A percentile compares a stretch with the other conserved stretches of the same genome.
phyloP scores from a whole-genome alignment of 2,113 vertebrate genomes.

The Prinia subflava region DNA sequence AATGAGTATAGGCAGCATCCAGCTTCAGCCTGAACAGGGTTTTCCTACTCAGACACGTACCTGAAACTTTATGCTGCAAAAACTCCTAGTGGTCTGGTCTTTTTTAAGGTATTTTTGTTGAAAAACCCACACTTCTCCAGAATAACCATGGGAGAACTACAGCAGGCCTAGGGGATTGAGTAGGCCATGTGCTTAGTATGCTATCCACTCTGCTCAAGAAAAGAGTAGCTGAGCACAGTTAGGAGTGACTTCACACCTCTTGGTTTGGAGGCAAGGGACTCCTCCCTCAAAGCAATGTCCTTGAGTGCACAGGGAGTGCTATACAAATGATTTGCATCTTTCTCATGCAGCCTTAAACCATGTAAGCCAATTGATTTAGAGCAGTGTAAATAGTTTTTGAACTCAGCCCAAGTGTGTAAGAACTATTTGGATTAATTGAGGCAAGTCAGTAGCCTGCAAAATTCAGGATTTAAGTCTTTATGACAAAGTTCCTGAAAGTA shows the following conservation, averaged over 20 bases:
- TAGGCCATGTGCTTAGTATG: not conserved
- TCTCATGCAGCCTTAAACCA: not conserved
- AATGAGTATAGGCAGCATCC: not conserved
- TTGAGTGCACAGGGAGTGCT: not conserved
- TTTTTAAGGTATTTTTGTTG: not conserved
- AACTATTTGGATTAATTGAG: not conserved
- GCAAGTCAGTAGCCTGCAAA: not conserved
- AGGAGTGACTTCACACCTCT: not conserved
- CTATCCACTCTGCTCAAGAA: not conserved
- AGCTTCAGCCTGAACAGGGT: not conserved
- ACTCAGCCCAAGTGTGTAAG: not conserved
- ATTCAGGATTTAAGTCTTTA: not conserved
- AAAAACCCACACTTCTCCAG: not conserved
- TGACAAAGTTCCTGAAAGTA: not conserved
- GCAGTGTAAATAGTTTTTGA: not conserved
- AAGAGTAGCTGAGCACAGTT: not conserved
- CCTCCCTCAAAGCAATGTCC: fast-evolving
- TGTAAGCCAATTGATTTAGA: not conserved
- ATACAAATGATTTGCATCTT: not conserved
- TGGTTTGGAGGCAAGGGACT: not conserved
- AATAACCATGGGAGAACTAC: not conserved
- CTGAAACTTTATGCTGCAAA: not conserved
- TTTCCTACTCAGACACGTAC: not conserved
- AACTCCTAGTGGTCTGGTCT: fast-evolving
- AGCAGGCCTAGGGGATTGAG: not conserved